Percentiles rank a stretch among this genome's conserved stretches.
These are phyloP conservation scores for Oncorhynchus keta DNA, from an alignment of 2,113 vertebrate species.

Conservation along the genomic window DNA sequence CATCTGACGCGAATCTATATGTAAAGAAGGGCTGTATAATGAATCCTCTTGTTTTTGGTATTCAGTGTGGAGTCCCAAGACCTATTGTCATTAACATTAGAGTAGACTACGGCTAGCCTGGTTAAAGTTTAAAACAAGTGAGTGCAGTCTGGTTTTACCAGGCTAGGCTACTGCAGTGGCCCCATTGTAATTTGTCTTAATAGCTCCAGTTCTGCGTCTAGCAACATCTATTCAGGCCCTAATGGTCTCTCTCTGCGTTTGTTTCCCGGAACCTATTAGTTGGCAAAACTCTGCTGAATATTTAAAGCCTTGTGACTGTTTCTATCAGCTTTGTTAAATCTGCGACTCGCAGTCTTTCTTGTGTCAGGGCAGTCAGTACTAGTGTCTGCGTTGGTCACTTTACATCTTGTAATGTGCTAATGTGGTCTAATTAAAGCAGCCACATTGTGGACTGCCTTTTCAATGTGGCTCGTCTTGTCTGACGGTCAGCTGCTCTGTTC, in stretches of 20 bases:
- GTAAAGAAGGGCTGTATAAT: constrained; percentile 20
- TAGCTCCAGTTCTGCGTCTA: constrained; percentile 30
- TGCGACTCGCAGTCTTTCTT: background rate
- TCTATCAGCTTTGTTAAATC: constrained; percentile 19
- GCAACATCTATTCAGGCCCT: constrained; percentile 4
- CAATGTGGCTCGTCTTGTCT: background rate
- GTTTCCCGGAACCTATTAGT: constrained; percentile 25
- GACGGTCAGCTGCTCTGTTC: background rate
- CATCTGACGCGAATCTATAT: constrained; percentile 30
- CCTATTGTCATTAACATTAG: constrained; percentile 48
- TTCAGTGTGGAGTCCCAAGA: constrained; percentile 30
- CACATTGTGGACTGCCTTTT: constrained; percentile 28
- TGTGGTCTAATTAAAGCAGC: constrained; percentile 46
- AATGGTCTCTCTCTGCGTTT: constrained; percentile 25
- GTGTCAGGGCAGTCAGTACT: constrained; percentile 30
- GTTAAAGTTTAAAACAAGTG: too few species aligned
- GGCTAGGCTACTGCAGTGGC: constrained; percentile 21
- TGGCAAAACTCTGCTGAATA: constrained; percentile 32
- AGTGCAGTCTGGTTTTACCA: too few species aligned
- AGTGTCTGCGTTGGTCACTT: constrained; percentile 29
- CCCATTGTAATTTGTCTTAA: constrained; percentile 54
- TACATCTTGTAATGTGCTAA: constrained; percentile 34
- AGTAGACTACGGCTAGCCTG: constrained; percentile 32
- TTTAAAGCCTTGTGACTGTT: constrained; percentile 26
- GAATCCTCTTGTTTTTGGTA: constrained; percentile 28